Evolutionary conservation across 2,888 invertebrate species (phyloP).

Genomic region (Lithosia quadra): DNA sequence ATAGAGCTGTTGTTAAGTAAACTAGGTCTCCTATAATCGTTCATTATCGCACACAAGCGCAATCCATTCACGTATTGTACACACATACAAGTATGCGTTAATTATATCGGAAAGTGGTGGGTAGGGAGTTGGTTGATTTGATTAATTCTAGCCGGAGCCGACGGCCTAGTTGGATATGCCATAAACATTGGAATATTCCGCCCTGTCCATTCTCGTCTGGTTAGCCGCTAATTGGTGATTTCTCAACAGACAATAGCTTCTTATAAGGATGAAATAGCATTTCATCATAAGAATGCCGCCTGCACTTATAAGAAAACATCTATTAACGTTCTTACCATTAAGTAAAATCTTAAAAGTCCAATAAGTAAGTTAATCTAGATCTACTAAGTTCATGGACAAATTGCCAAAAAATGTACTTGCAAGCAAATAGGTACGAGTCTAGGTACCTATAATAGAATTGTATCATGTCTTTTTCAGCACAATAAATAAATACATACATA

Average conservation of each 20-base stretch:
- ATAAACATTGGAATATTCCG: constrained; percentile 82
- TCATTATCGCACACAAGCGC: constrained; percentile 84
- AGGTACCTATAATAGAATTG: no score
- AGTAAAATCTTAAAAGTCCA: background rate
- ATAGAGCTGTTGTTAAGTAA: constrained; percentile 73
- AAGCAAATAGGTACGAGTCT: no score
- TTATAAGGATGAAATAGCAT: constrained; percentile 30
- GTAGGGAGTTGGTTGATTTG: constrained; percentile 86
- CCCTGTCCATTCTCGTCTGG: constrained; percentile 64
- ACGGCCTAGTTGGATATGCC: constrained; percentile 80
- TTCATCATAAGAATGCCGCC: constrained; percentile 15
- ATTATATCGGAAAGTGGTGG: constrained; percentile 87
- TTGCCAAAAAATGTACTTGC: background rate
- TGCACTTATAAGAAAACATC: constrained; percentile 9
- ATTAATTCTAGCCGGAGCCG: constrained; percentile 84
- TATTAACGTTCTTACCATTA: constrained; percentile 4
- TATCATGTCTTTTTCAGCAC: background rate
- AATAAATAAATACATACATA: no score
- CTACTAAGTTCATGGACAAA: background rate
- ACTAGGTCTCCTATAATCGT: constrained; percentile 84
- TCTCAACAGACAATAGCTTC: constrained; percentile 55
- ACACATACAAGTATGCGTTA: constrained; percentile 84
- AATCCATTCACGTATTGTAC: constrained; percentile 78
- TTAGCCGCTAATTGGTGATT: constrained; percentile 69
- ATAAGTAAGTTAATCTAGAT: background rate